Evolutionary conservation across 2,888 invertebrate genomes (phyloP).

Genomic region (Ashinkailepas kermadecensis): DNA sequence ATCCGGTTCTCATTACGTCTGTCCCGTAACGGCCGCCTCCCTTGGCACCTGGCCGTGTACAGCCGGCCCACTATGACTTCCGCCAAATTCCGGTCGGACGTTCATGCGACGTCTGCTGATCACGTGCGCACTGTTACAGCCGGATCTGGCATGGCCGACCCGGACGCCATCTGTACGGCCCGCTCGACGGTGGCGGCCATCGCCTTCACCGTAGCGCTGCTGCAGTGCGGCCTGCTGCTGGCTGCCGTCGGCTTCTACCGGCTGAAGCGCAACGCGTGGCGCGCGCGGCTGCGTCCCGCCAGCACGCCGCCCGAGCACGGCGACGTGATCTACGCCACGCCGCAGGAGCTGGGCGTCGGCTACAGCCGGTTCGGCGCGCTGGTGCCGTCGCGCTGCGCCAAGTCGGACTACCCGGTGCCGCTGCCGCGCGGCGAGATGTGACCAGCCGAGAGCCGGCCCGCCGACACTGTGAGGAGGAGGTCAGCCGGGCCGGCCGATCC

Average conservation of each 20-base stretch:
- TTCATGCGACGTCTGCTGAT: too few relatives aligned
- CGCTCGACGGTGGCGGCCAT: constrained; percentile 39
- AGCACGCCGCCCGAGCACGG: constrained; percentile 29
- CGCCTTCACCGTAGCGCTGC: constrained; percentile 34
- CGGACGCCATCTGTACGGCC: constrained; percentile 37
- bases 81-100: too few relatives aligned
- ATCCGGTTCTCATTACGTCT: neutral
- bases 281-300: constrained; percentile 33
- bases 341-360: neutral
- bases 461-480: too few relatives aligned
- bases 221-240: constrained; percentile 39
- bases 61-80: too few relatives aligned
- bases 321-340: neutral
- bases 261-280: constrained; percentile 39
- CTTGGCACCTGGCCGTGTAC: too few relatives aligned
- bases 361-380: neutral
- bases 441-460: neutral
- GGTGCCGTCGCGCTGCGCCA: neutral
- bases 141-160: constrained; percentile 17
- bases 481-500: too few relatives aligned
- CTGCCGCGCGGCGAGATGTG: neutral
- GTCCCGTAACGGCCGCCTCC: neutral
- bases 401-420: neutral
- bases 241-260: constrained; percentile 41
- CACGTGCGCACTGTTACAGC: too few relatives aligned